A percentile compares a stretch with the other conserved stretches of the same genome.
Conservation (phyloP, 2,113 vertebrate genomes). For the Shinisaurus crocodilurus region DNA sequence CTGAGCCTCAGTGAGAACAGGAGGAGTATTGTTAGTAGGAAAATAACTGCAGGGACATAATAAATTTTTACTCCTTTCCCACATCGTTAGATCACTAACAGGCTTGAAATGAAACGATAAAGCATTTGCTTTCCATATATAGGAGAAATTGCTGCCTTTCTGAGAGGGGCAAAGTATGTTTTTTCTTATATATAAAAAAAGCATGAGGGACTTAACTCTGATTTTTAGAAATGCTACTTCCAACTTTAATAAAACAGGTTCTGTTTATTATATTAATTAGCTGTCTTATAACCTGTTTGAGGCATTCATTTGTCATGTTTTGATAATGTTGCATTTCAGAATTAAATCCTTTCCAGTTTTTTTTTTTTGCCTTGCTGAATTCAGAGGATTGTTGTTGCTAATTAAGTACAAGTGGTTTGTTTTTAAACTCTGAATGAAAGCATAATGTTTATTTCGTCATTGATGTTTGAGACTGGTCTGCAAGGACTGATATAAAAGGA, state of each 20-base stretch:
- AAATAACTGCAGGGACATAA: constrained; percentile 21
- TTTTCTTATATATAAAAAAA: not conserved
- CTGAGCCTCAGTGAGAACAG: constrained; percentile 45
- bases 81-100: constrained; percentile 12
- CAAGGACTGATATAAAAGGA: constrained; percentile 6
- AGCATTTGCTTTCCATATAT: constrained; percentile 34
- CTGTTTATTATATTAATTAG: not conserved
- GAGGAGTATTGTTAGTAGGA: constrained; percentile 49
- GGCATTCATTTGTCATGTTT: constrained; percentile 1
- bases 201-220: constrained; percentile 15
- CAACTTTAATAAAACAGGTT: constrained; percentile 37
- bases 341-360: constrained; percentile 13
- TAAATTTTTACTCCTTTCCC: constrained; percentile 3
- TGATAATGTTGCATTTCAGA: constrained; percentile 41
- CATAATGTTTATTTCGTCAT: not conserved
- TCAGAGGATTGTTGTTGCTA: constrained; percentile 3
- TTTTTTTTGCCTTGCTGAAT: constrained; percentile 10
- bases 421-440: constrained; percentile 29
- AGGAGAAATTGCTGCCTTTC: constrained; percentile 25
- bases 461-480: constrained; percentile 13
- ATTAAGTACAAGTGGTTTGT: constrained; percentile 35
- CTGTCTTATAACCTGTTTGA: constrained; percentile 34
- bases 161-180: constrained; percentile 12
- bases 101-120: constrained; percentile 28
- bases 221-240: constrained; percentile 27